Base-by-base conservation (phyloP, 2,888 invertebrate species). In the Thecocarcelia acutangulata region DNA sequence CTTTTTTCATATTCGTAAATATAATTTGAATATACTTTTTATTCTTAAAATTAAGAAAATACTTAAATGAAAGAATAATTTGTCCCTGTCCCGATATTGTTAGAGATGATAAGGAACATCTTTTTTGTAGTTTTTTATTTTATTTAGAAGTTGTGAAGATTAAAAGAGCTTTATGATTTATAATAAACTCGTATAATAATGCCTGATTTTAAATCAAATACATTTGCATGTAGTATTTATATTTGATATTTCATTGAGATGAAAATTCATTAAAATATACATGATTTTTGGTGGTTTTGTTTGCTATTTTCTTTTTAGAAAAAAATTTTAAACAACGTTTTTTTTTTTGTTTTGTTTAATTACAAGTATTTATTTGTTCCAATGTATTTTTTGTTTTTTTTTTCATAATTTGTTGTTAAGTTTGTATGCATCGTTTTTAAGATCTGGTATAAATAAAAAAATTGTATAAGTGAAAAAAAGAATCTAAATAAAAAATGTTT, bases 1-100 rank as follows among this genome's bases (percentile, higher is more conserved):
- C 46, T 48, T 61, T 1, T 66, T 59, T 68, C 42, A 63, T 76
- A 54, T 56, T 63, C 63, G 24, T 70, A 63, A 61, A 69, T 77
- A 75, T 75, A 75, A 59, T 59, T 52, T 70, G 54, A 58, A 70
- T 70, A 56, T 77, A 52, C 42, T 59, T 58, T 46, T 52, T 33
- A 40, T 48, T 63, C 77, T 77, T 70, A 77, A 70, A 28, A 64
- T 70, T 70, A 70, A 56, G 70, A 64, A 77, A 77, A 54, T 54
- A 64, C 46, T 52, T 59, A 77, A 64, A 70, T 70, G 63, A 70
- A 77, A 63, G 48, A 46, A 77, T 52, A 59, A 19, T 68, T 59
- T 59, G 61, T 69, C 19, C 69, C 69, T 59, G 61, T 69, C 19
- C 69, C 69, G 70, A 63, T 28, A 56, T 28, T 69, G n/a, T 54